Evolutionary conservation across 53 echinoderm and acorn worm genomes (phyloP).

Genomic region (Arbacia lixula): DNA sequence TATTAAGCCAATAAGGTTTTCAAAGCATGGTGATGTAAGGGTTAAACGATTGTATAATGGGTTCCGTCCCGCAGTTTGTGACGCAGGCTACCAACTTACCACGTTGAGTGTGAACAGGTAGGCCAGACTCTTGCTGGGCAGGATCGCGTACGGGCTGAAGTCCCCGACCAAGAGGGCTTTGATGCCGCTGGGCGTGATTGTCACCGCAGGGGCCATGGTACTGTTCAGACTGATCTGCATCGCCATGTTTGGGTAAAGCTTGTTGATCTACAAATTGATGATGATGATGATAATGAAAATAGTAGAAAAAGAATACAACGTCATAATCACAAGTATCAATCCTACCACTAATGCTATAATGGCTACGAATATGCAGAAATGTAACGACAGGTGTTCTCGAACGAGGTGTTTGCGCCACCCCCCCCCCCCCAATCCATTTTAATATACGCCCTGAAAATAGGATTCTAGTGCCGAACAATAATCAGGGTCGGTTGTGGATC

Average conservation of each 20-base stretch:
- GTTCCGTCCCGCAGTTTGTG: too few relatives aligned
- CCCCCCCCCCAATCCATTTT: too few relatives aligned
- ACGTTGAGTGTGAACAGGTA: constrained; percentile 72
- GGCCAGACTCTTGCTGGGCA: constrained; percentile 62
- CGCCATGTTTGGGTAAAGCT: constrained; percentile 77
- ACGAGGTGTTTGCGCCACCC: too few relatives aligned
- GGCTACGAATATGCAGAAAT: neutral
- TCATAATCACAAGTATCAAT: neutral
- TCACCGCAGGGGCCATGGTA: constrained; percentile 67
- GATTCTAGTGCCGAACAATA: too few relatives aligned
- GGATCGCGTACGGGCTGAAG: constrained; percentile 68
- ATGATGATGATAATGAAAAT: too few relatives aligned
- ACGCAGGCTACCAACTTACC: constrained; percentile 73
- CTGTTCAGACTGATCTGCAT: constrained; percentile 76
- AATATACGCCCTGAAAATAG: too few relatives aligned
- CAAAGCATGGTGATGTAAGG: too few relatives aligned
- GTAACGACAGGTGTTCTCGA: too few relatives aligned
- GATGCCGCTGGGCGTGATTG: constrained; percentile 42
- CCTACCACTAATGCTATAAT: neutral
- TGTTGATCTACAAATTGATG: constrained; percentile 48
- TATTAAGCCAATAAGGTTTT: too few relatives aligned
- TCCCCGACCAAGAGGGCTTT: constrained; percentile 52
- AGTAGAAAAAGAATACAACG: neutral
- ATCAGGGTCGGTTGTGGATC: too few relatives aligned
- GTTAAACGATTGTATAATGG: too few relatives aligned